Percentiles rank a stretch among this genome's conserved stretches.
Conservation (phyloP, 2,888 invertebrate genomes). For the Apodemia hepburni region DNA sequence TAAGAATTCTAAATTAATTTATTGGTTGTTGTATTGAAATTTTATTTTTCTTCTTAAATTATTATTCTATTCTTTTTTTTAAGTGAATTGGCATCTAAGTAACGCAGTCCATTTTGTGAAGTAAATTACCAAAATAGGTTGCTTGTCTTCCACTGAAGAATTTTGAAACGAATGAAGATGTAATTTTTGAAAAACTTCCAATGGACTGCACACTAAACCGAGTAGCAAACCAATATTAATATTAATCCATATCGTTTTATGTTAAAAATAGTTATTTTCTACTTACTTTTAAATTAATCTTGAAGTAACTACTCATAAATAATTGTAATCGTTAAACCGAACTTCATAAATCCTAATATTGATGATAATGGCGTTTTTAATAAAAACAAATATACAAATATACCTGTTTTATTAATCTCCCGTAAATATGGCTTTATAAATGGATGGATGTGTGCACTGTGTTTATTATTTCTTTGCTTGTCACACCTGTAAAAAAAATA, state of each 20-base stretch:
- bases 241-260: constrained; percentile 38
- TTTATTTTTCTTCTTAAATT: constrained; percentile 67
- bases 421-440: constrained; percentile 19
- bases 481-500: constrained; percentile 34
- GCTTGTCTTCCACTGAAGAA: constrained; percentile 54
- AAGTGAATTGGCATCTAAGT: constrained; percentile 68
- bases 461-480: constrained; percentile 32
- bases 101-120: constrained; percentile 64
- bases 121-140: constrained; percentile 57
- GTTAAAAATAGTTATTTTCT: constrained; percentile 61
- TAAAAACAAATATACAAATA: constrained; percentile 78
- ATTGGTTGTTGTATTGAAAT: constrained; percentile 77
- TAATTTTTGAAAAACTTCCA: constrained; percentile 20
- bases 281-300: constrained; percentile 68
- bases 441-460: constrained; percentile 31
- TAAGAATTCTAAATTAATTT: constrained; percentile 80
- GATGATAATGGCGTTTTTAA: constrained; percentile 80
- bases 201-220: constrained; percentile 42
- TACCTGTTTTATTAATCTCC: constrained; percentile 64
- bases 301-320: constrained; percentile 77
- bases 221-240: constrained; percentile 32
- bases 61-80: constrained; percentile 63
- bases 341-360: constrained; percentile 80
- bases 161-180: constrained; percentile 22
- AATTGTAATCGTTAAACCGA: constrained; percentile 79